These are phyloP conservation scores for Tipula helvola DNA, from an alignment of 2,888 invertebrate genomes.

Conservation along the genomic window DNA sequence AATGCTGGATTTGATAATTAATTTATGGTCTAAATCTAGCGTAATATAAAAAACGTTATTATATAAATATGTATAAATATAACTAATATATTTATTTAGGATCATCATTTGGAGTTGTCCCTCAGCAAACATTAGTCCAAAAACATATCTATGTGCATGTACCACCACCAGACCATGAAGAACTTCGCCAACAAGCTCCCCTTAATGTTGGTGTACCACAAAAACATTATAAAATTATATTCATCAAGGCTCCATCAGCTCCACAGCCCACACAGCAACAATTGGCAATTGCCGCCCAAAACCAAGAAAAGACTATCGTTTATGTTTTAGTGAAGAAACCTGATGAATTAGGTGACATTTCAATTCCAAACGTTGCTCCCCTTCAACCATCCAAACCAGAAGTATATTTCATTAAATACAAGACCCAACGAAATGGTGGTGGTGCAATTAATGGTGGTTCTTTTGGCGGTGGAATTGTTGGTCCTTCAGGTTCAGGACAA, in stretches of 20 bases:
- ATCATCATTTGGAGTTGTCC: slow-evolving; percentile 10
- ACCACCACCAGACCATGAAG: slow-evolving; percentile 68
- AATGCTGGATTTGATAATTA: neutral
- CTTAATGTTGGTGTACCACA: slow-evolving; percentile 47
- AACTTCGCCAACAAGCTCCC: slow-evolving; percentile 45
- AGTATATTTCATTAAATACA: slow-evolving; percentile 76
- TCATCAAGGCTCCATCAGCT: slow-evolving; percentile 71
- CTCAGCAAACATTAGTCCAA: slow-evolving; percentile 47
- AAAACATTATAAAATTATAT: slow-evolving; percentile 76
- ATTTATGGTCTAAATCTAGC: neutral
- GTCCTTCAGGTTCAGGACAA: neutral
- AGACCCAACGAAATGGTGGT: slow-evolving; percentile 43
- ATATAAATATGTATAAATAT: neutral
- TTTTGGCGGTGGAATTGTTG: neutral
- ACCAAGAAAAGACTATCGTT: slow-evolving; percentile 44
- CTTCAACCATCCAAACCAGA: slow-evolving; percentile 70
- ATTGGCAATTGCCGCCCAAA: slow-evolving; percentile 8
- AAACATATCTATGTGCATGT: slow-evolving; percentile 76
- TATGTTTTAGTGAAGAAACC: slow-evolving; percentile 75
- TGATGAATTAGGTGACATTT: slow-evolving; percentile 39
- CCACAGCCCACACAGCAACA: slow-evolving; percentile 59
- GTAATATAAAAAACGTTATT: neutral
- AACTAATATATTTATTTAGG: neutral
- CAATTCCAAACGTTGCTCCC: slow-evolving; percentile 46
- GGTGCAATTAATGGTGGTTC: neutral